These are phyloP conservation scores for Acrocyrtus sp. DNA, from an alignment of 2,888 invertebrate genomes.

Conservation along the genomic window DNA sequence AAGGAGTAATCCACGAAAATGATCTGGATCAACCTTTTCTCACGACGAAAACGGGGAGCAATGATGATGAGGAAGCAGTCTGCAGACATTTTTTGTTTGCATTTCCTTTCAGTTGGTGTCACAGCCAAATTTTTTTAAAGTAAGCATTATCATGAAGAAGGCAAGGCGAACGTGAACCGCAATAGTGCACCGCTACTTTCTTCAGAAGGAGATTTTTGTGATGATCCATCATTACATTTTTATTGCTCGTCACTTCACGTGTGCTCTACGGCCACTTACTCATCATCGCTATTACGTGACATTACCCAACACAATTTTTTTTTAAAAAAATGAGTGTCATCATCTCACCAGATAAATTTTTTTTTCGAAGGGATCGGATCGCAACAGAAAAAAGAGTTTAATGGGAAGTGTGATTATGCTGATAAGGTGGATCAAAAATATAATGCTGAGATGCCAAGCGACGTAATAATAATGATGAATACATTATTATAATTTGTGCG, in stretches of 20 bases:
- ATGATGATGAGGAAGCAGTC: conserved; percentile 19
- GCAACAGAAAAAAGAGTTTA: too few relatives aligned
- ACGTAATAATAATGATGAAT: conserved; percentile 8
- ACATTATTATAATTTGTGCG: conserved; percentile 29
- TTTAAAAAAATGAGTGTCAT: not conserved
- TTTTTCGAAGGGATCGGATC: too few relatives aligned
- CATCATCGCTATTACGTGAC: conserved; percentile 27
- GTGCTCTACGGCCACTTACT: conserved; percentile 13
- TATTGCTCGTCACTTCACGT: not conserved
- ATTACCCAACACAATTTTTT: conserved; percentile 20
- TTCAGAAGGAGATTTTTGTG: too few relatives aligned
- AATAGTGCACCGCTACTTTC: too few relatives aligned
- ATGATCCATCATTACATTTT: conserved; percentile 24
- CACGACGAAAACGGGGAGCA: conserved; percentile 28
- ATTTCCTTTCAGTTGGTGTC: too few relatives aligned
- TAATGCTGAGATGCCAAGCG: too few relatives aligned
- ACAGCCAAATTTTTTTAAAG: too few relatives aligned
- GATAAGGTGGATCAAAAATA: too few relatives aligned
- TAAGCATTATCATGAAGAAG: too few relatives aligned
- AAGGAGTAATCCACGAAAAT: conserved; percentile 35
- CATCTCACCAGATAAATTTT: too few relatives aligned
- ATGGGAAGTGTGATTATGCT: too few relatives aligned
- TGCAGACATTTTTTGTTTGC: not conserved
- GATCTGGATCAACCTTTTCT: conserved; percentile 55
- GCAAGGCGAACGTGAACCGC: too few relatives aligned